Evolutionary conservation across 2,797 vertebrate species (phyloP).

Genomic region (Alfaro cultratus): DNA sequence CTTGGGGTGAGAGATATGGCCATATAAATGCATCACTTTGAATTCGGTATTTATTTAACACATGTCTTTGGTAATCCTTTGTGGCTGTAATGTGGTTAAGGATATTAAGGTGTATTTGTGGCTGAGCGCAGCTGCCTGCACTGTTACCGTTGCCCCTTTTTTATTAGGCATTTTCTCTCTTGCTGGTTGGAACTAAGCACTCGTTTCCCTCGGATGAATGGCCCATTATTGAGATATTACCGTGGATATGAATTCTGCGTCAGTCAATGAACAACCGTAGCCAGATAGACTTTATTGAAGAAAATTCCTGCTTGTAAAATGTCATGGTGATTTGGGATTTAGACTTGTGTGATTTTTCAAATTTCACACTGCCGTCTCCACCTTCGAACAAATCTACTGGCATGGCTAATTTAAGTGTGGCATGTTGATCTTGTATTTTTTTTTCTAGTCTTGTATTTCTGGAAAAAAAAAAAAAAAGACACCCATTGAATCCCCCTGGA

Average conservation of each 20-base stretch:
- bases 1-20: conserved; percentile 54
- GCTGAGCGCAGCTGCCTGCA: conserved; percentile 49
- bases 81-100: conserved; percentile 74
- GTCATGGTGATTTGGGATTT: conserved; percentile 78
- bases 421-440: conserved; percentile 45
- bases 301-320: conserved; percentile 69
- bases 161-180: conserved; percentile 61
- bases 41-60: conserved; percentile 69
- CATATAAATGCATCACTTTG: conserved; percentile 65
- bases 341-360: conserved; percentile 66
- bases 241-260: conserved; percentile 66
- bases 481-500: conserved; percentile 23
- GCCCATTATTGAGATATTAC: conserved; percentile 76
- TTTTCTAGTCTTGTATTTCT: conserved; percentile 13
- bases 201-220: conserved; percentile 69
- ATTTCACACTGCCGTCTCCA: conserved; percentile 78
- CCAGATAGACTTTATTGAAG: conserved; percentile 62
- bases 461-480: conserved; percentile 31
- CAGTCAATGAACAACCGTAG: conserved; percentile 71
- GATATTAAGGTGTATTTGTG: conserved; percentile 71
- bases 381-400: conserved; percentile 44
- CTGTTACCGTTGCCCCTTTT: conserved; percentile 48
- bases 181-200: conserved; percentile 66
- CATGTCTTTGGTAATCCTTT: conserved; percentile 67
- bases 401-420: conserved; percentile 66